These are phyloP conservation scores for Hartigia nigra DNA, from an alignment of 2,888 invertebrate genomes.

Conservation along the genomic window DNA sequence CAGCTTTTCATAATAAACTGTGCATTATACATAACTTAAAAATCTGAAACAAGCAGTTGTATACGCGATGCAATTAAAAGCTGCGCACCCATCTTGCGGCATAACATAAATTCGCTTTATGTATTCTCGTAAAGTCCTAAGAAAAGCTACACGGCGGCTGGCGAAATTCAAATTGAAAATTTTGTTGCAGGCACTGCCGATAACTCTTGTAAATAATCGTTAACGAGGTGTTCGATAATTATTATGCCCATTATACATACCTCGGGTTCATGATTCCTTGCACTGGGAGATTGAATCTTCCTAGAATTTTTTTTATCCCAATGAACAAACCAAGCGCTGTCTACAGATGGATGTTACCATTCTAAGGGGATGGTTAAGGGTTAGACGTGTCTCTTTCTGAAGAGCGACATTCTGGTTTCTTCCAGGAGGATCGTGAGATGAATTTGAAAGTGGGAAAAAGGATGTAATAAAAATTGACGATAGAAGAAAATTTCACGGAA, in stretches of 20 bases:
- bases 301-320: background rate
- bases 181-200: background rate
- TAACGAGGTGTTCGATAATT: background rate
- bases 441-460: background rate
- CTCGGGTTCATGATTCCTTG: background rate
- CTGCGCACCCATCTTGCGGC: background rate
- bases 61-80: background rate
- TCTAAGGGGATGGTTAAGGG: background rate
- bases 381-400: background rate
- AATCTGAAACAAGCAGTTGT: background rate
- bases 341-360: background rate
- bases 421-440: background rate
- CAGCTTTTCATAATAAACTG: background rate
- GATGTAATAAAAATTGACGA: background rate
- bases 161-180: background rate
- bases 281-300: background rate
- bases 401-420: background rate
- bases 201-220: background rate
- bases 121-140: background rate
- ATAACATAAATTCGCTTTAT: background rate
- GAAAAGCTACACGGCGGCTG: background rate
- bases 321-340: background rate
- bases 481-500: background rate
- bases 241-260: background rate
- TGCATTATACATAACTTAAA: background rate